These are phyloP conservation scores for Leptopterna dolabrata DNA, from an alignment of 2,888 invertebrate species.

Conservation along the genomic window DNA sequence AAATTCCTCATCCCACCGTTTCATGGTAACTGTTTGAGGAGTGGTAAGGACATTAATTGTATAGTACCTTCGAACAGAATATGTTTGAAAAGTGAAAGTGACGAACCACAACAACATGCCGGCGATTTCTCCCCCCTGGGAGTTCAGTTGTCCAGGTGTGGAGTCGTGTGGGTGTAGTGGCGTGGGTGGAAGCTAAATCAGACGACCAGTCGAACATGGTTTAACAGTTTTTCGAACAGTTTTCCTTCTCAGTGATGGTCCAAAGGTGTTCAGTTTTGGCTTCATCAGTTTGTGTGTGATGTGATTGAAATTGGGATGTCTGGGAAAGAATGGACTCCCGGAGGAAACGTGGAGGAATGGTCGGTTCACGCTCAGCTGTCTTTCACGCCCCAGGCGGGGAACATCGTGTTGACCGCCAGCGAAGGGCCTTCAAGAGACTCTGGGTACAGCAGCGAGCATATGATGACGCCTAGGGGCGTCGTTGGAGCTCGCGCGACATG, in stretches of 20 bases:
- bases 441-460: constrained; percentile 71
- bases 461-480: not conserved
- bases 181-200: constrained; percentile 1
- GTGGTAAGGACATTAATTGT: not conserved
- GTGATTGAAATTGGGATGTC: constrained; percentile 44
- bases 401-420: constrained; percentile 70
- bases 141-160: not conserved
- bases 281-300: not conserved
- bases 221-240: not conserved
- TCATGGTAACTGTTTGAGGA: not conserved
- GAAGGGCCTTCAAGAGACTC: constrained; percentile 68
- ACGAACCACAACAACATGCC: not conserved
- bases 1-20: not conserved
- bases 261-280: not conserved
- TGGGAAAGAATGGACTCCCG: constrained; percentile 51
- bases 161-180: constrained; percentile 16
- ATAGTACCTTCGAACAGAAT: not conserved
- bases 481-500: constrained; percentile 68
- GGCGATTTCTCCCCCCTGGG: not conserved
- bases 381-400: constrained; percentile 68
- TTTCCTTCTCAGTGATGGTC: not conserved
- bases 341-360: constrained; percentile 71
- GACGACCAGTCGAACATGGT: not conserved
- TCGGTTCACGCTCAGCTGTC: constrained; percentile 77
- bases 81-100: not conserved